Conservation (phyloP, 2,888 invertebrate species). For the Dynastes hyllus region DNA sequence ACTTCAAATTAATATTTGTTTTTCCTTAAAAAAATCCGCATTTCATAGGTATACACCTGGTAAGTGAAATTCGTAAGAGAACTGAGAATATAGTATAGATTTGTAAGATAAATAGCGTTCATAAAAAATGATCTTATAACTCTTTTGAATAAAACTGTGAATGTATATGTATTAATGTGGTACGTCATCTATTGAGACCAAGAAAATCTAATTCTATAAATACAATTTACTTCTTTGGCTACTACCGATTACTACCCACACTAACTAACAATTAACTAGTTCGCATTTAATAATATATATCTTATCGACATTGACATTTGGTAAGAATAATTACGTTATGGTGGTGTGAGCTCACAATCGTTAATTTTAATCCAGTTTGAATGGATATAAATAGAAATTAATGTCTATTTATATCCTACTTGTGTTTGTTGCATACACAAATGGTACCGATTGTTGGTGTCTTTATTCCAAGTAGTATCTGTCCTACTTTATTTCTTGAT, state of each 20-base stretch:
- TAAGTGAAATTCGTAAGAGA: too few relatives aligned
- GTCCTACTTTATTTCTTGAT: background rate
- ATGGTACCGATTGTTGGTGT: background rate
- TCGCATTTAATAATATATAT: background rate
- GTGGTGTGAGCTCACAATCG: constrained; percentile 1
- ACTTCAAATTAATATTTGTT: too few relatives aligned
- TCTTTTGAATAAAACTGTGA: too few relatives aligned
- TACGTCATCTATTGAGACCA: background rate
- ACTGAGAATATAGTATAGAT: too few relatives aligned
- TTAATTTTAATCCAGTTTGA: background rate
- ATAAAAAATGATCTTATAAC: too few relatives aligned
- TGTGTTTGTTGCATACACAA: background rate
- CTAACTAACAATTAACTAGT: background rate
- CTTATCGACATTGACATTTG: constrained; percentile 29
- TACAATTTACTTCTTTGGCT: background rate
- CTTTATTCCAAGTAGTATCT: background rate
- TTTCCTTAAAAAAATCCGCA: too few relatives aligned
- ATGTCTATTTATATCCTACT: constrained; percentile 12
- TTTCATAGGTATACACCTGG: too few relatives aligned
- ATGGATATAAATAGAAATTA: constrained; percentile 19
- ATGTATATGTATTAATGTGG: too few relatives aligned
- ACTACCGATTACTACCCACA: background rate
- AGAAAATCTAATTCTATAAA: background rate
- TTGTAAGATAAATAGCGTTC: too few relatives aligned
- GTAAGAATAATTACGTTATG: constrained; percentile 6